phyloP scores from a whole-genome alignment of 1,140 invertebrate genomes.

The Aphis gossypii region DNA sequence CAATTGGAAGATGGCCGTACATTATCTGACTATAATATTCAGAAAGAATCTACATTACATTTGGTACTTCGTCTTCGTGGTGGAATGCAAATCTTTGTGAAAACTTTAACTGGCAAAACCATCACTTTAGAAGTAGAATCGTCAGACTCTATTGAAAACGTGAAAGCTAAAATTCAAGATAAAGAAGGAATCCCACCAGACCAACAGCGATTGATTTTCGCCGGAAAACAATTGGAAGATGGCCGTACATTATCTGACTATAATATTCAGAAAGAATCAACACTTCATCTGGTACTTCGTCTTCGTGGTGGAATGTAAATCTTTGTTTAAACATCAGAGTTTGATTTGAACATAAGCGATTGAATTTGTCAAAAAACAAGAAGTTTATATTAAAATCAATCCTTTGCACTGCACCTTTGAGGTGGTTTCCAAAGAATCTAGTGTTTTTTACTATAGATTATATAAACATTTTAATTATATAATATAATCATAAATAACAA shows the following conservation, averaged over 20 bases:
- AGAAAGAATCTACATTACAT: slow-evolving; percentile 73
- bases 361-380: slow-evolving; percentile 63
- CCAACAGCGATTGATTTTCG: too few relatives aligned
- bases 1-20: slow-evolving; percentile 65
- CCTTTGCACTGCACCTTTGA: slow-evolving; percentile 72
- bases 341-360: slow-evolving; percentile 72
- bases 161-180: too few relatives aligned
- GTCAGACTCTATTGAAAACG: too few relatives aligned
- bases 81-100: too few relatives aligned
- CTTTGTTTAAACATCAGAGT: slow-evolving; percentile 69
- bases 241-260: too few relatives aligned
- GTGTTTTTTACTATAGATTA: neutral
- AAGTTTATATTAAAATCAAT: slow-evolving; percentile 64
- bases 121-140: too few relatives aligned
- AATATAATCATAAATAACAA: neutral
- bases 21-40: slow-evolving; percentile 77
- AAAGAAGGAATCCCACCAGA: too few relatives aligned
- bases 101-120: too few relatives aligned
- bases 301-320: too few relatives aligned
- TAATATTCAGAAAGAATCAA: too few relatives aligned
- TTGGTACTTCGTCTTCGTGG: slow-evolving; percentile 71
- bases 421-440: slow-evolving; percentile 77
- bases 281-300: too few relatives aligned
- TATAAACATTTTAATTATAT: neutral
- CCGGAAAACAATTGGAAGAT: too few relatives aligned